Evolutionary conservation across 2,888 invertebrate genomes (phyloP).

Genomic region (Autographa gamma): DNA sequence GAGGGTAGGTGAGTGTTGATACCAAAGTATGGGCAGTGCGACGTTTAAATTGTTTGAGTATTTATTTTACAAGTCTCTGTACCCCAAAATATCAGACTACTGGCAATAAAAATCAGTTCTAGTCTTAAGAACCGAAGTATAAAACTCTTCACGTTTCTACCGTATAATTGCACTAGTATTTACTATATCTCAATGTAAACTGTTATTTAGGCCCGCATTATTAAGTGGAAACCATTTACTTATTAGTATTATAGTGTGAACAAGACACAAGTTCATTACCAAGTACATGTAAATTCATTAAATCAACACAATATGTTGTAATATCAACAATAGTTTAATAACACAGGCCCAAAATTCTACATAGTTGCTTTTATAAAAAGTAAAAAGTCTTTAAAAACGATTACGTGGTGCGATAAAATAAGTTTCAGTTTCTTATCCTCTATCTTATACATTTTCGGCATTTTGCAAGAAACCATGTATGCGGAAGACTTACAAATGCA

Average conservation of each 20-base stretch:
- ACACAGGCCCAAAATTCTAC: background rate
- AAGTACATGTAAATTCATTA: background rate
- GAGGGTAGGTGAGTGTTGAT: too few species aligned
- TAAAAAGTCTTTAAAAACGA: too few species aligned
- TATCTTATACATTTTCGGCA: too few species aligned
- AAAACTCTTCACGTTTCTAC: background rate
- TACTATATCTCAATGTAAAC: background rate
- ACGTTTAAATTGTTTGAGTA: too few species aligned
- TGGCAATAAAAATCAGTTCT: too few species aligned
- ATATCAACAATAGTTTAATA: background rate
- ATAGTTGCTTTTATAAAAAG: background rate
- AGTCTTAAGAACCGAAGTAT: too few species aligned
- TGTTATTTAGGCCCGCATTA: background rate
- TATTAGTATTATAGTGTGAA: background rate
- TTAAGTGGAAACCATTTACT: background rate
- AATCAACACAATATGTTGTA: background rate
- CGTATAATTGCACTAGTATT: background rate
- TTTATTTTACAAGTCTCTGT: too few species aligned
- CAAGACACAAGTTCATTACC: background rate
- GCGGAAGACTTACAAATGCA: constrained; percentile 44
- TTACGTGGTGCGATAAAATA: too few species aligned
- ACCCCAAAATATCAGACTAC: too few species aligned
- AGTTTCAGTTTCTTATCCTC: too few species aligned
- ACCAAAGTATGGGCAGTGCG: too few species aligned
- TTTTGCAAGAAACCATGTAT: background rate